Evolutionary conservation across 2,797 vertebrate species (phyloP), one percentile per base, ranked within the genome.

Genomic region (Nyctalus aviator): DNA sequence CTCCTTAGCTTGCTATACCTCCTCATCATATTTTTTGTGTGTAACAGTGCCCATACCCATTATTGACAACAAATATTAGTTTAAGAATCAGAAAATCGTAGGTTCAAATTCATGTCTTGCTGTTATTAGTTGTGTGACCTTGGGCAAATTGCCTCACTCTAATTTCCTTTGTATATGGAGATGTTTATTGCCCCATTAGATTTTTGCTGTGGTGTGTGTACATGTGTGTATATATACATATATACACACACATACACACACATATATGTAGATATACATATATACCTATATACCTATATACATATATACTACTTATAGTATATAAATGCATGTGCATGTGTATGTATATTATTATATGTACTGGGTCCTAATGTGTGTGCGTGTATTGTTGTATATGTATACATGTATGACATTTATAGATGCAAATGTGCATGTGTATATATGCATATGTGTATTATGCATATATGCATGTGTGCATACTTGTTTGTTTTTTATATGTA

Each of bases 171-270:
- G 21, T 73, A 50, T 77, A 3, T 25, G 35, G 25, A 10, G 44
- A 75, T 84, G 7, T 76, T 82, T 88, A 69, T 20, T 89, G 30
- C n/a, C 55, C 46, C 6, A 20, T 71, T 73, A 88, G n/a, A 18
- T 62, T 85, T 89, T 88, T 82, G n/a, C 79, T 83, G 30, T 94
- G 50, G 17, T 50, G 25, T 94, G 27, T 78, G 13, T 85, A 9
- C 6, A 4, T 75, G 1, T 32, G 3, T 46, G 6, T 4, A 0
- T 20, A 5, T 35, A 1, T 12, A 21, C 13, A 7, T 6, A 17
- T n/a, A 15, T 89, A 15, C 75, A 11, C 78, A 9, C 11, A 7
- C 78, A 9, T 8, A 7, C 68, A 7, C 14, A 8, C 44, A 15
- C 2, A 1, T 15, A 12, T 4, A 48, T 1, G 13, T 37, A 1